A percentile compares a stretch with the other conserved stretches of the same genome.
phyloP scores from a whole-genome alignment of 1,140 invertebrate species.

The Dryas iulia region DNA sequence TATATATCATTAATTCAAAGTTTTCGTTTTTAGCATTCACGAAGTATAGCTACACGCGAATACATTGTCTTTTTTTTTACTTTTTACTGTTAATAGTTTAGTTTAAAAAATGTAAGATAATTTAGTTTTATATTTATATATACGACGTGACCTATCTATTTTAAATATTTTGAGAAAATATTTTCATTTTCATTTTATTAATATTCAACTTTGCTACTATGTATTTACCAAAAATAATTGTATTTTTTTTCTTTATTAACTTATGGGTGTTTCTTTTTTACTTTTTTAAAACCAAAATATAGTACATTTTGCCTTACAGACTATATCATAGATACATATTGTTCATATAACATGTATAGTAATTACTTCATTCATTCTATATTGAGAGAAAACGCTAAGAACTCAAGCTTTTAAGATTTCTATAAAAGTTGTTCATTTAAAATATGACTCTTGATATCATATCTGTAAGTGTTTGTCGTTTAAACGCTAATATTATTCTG shows the following conservation, averaged over 20 bases:
- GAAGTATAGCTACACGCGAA: too few species aligned
- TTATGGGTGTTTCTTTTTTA: neutral
- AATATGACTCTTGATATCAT: conserved; percentile 11
- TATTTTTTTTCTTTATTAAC: neutral
- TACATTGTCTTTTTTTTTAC: too few species aligned
- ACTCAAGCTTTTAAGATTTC: conserved; percentile 8
- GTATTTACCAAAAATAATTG: too few species aligned
- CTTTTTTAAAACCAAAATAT: too few species aligned
- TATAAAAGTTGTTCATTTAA: conserved; percentile 11
- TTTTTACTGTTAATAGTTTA: neutral
- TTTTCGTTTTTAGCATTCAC: too few species aligned
- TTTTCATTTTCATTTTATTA: neutral
- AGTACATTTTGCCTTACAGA: neutral
- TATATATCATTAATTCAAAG: too few species aligned
- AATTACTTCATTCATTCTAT: neutral
- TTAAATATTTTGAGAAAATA: neutral
- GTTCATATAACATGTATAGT: neutral
- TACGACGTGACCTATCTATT: neutral
- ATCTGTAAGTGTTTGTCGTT: conserved; percentile 20
- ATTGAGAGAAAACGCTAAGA: neutral
- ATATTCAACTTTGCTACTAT: neutral
- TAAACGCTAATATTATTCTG: neutral
- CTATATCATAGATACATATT: conserved; percentile 3
- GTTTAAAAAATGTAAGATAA: neutral
- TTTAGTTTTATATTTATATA: neutral